Evolutionary conservation across 2,113 vertebrate species (phyloP), one percentile per base, ranked within the genome.

Genomic region (Nesoenas mayeri): DNA sequence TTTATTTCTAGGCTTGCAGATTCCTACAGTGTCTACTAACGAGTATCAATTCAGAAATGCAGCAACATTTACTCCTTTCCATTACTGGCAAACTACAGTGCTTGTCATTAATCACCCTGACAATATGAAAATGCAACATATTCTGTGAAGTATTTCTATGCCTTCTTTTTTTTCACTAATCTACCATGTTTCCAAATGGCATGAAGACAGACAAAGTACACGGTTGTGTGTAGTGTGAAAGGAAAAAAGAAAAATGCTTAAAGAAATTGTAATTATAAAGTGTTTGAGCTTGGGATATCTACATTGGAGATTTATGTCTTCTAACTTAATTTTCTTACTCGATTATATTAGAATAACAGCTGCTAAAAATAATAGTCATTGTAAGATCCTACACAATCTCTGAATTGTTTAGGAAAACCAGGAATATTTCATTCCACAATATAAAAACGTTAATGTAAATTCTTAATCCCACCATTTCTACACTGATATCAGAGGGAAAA

Each of bases 1-100:
- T 95, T 94, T 95, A 92, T 94, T 95, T 92, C 88, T 56, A 67
- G 51, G 38, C 86, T 81, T 92, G 61, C 61, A 81, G 69, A 34
- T 44, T 88, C 57, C 48, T 61, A 81, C 65, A 40, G 57, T 60
- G 53, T 61, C 71, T 82, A 54, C 69, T 61, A 84, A 84, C 91
- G 64, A 53, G 10, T 54, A 92, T 69, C 77, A 92, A 26, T 85
- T 79, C 80, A 72, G 86, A 95, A 95, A 85, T 61, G 44, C 70
- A 79, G 53, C 3, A 28, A 65, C 29, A 80, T 53, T 82, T 93
- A 24, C 57, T 94, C 19, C 65, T 60, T 96, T 79, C 22, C 5
- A 4, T 78, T 67, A 84, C 36, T 58, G 48, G 31, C 34, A 95
- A 92, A 93, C 51, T 61, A 42, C 56, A 61, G 29, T 29, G 29